Evolutionary conservation across 1,140 invertebrate genomes (phyloP), one percentile per base, ranked within the genome.

Genomic region (Drosophila erecta): DNA sequence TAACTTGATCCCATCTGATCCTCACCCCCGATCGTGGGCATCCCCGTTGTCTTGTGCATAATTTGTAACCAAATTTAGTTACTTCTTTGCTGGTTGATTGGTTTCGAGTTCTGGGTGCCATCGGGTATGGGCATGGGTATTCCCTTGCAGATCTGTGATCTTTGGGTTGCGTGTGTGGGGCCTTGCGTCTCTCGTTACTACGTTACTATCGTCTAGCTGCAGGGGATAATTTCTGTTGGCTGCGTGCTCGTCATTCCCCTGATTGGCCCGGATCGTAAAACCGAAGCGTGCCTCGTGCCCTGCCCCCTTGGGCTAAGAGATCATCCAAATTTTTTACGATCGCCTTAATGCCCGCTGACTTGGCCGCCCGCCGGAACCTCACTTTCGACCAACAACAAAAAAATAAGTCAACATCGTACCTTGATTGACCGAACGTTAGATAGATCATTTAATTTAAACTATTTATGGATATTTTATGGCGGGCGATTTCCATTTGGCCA

Each of bases 391-490:
- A 30, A 8, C n/a, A n/a, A n/a, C n/a, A 30, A 30, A 30, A 30
- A 55, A 37, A 24, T n/a, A 1, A 24, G n/a, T 37, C 41, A 35
- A 35, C 14, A 50, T 59, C 27, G 37, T 70, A 70, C 67, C 67
- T 70, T 71, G 64, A 71, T 71, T 71, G 67, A 70, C 64, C 43
- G 27, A 49, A 57, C 24, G 27, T 24, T 24, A 44, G 59, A 62
- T 62, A 30, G 49, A 62, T 71, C 65, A 71, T 71, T 71, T 71
- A 70, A 69, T 70, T 69, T 46, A 57, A 71, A 71, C 67, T 49
- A 71, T 71, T 71, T 71, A 71, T 71, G 67, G 67, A 71, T 71
- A 37, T 71, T 71, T 71, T 57, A 71, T 70, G 35, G 41, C 41
- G 8, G 4, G 27, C 43, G 64, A 71, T 71, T 71, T 71, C 51